Conservation (phyloP, 2,888 invertebrate genomes). For the Bombyx huttoni region DNA sequence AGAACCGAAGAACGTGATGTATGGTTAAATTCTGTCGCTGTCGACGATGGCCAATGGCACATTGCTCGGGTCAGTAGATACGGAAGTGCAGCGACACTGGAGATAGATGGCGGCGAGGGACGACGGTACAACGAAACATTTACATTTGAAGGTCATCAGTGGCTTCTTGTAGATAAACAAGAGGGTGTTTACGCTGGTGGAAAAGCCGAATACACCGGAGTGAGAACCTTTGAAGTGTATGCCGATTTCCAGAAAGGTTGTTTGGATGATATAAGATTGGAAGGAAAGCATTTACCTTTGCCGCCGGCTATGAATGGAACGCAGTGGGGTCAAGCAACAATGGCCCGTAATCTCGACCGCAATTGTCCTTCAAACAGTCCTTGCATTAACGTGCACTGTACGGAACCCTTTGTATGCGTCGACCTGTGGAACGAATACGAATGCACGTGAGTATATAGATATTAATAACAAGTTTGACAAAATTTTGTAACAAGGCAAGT, state of each 20-base stretch:
- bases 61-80: conserved; percentile 91
- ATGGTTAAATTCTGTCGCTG: conserved; percentile 90
- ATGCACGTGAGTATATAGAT: conserved; percentile 89
- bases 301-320: conserved; percentile 96
- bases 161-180: conserved; percentile 93
- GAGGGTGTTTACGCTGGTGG: conserved; percentile 97
- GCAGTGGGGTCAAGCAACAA: conserved; percentile 95
- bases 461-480: not conserved
- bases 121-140: conserved; percentile 94
- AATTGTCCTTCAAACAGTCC: conserved; percentile 96
- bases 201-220: conserved; percentile 95
- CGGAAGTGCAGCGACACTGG: conserved; percentile 92
- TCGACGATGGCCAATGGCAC: conserved; percentile 98
- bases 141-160: conserved; percentile 90
- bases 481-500: not conserved
- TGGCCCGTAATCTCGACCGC: conserved; percentile 91
- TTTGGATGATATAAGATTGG: conserved; percentile 81
- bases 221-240: conserved; percentile 93
- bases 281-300: conserved; percentile 94
- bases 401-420: conserved; percentile 93
- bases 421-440: conserved; percentile 98
- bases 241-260: conserved; percentile 95
- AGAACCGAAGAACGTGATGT: conserved; percentile 92
- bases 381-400: conserved; percentile 94
- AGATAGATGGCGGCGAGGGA: conserved; percentile 96